Conservation (phyloP, 2,888 invertebrate species). For the Volucella inflata region DNA sequence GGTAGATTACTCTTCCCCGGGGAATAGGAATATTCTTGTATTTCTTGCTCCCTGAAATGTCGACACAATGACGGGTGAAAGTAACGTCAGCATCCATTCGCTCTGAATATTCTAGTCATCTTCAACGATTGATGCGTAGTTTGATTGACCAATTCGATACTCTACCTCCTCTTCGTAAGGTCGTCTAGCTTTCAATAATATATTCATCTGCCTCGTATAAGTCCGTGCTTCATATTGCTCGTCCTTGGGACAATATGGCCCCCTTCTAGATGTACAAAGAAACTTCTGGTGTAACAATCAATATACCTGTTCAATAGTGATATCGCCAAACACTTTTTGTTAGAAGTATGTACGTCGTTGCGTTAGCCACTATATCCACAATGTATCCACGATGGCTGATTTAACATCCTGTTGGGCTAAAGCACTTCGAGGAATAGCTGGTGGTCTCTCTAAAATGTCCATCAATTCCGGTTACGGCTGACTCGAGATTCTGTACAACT, state of each 20-base stretch:
- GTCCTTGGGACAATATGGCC: slow-evolving; percentile 99
- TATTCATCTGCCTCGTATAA: slow-evolving; percentile 91
- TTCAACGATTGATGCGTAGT: too few species aligned
- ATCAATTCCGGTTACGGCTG: slow-evolving; percentile 95
- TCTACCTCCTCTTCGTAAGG: too few species aligned
- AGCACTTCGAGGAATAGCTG: slow-evolving; percentile 98
- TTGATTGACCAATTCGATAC: too few species aligned
- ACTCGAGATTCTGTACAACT: too few species aligned
- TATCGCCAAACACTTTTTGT: slow-evolving; percentile 94
- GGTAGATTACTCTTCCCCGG: too few species aligned
- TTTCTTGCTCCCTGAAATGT: too few species aligned
- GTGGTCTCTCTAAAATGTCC: slow-evolving; percentile 99
- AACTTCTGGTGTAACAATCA: slow-evolving; percentile 99
- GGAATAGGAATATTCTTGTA: too few species aligned
- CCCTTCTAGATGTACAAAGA: slow-evolving; percentile 99
- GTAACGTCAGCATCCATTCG: too few species aligned
- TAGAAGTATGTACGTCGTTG: slow-evolving; percentile 99
- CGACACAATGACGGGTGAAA: too few species aligned
- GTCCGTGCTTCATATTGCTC: slow-evolving; percentile 99
- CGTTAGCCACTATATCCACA: too few species aligned
- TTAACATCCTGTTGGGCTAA: slow-evolving; percentile 99
- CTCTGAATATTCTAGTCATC: too few species aligned
- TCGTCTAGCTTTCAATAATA: too few species aligned
- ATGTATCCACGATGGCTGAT: slow-evolving; percentile 99
- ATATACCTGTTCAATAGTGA: slow-evolving; percentile 98